Evolutionary conservation across 1,140 invertebrate genomes (phyloP), one percentile per base, ranked within the genome.

Genomic region (Caenorhabditis inopinata): DNA sequence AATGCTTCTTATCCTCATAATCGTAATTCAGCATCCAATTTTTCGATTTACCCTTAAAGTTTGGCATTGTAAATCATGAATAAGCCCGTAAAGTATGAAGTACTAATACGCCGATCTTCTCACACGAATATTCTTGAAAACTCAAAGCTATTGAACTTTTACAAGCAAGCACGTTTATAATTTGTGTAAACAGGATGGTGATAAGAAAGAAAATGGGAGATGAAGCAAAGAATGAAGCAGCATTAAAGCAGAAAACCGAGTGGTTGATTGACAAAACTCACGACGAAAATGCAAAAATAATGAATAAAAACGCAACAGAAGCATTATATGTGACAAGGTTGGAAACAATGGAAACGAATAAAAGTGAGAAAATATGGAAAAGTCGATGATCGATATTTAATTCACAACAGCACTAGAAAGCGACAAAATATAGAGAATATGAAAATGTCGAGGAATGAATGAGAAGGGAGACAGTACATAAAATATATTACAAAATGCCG

Each of bases 1-100:
- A 46, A 29, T 78, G 46, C 12, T 35, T 38, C 7, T 76, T 47
- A 16, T 53, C 29, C n/a, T 80, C 79, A 12, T 73, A 80, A 27
- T 75, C 73, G 18, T 49, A 29, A 42, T 32, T 42, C 18, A 74
- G 49, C 79, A 80, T 80, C 18, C 45, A 21, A 5, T 27, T 9
- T 7, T 48, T 42, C 38, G 14, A 42, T 42, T 42, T 29, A 12
- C 3, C 45, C 45, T 29, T 48, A 6, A n/a, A 32, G 3, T 48
- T 32, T 29, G 42, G 29, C 53, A 46, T 38, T 53, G n/a, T 77
- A 11, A 12, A n/a, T 58, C 5, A 42, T 7, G 38, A 42, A 14
- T 42, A 5, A 14, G 14, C 38, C 5, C 5, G 38, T 42, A 14
- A 42, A 5, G 14, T 42, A 7, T 48, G 53, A 21, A 38, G 25